phyloP scores from a whole-genome alignment of 2,797 vertebrate genomes.

The Falco biarmicus region DNA sequence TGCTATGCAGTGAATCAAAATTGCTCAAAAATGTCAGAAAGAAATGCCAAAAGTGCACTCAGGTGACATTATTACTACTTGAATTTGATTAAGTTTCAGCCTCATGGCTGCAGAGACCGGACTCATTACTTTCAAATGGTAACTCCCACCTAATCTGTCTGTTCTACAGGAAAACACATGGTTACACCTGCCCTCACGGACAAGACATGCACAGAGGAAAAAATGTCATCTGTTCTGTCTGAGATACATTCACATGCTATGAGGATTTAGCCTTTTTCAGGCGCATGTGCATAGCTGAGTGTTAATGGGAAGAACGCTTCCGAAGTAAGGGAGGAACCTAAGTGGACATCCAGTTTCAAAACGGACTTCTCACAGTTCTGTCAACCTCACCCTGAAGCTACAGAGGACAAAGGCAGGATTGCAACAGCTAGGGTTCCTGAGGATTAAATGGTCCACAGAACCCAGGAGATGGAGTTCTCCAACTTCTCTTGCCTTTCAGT shows the following conservation, averaged over 20 bases:
- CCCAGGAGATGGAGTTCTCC: not conserved
- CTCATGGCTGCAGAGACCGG: not conserved
- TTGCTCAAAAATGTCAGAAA: not conserved
- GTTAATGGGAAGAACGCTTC: not conserved
- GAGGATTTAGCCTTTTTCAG: not conserved
- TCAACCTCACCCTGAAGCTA: not conserved
- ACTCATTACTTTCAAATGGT: not conserved
- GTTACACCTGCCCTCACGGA: not conserved
- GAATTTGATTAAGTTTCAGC: slow-evolving; percentile 15
- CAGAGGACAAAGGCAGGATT: not conserved
- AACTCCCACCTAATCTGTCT: slow-evolving; percentile 30
- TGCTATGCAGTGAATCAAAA: not conserved
- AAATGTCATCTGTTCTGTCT: not conserved
- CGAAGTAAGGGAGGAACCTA: not conserved
- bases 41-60: not conserved
- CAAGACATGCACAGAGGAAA: not conserved
- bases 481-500: not conserved
- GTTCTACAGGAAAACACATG: not conserved
- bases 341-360: not conserved
- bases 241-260: not conserved
- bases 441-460: not conserved
- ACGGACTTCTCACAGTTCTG: not conserved
- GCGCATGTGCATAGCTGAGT: not conserved
- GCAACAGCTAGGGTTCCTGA: not conserved
- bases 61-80: not conserved